These are phyloP conservation scores for Trypoxylon attenuatum DNA, from an alignment of 2,888 invertebrate species.

Conservation along the genomic window DNA sequence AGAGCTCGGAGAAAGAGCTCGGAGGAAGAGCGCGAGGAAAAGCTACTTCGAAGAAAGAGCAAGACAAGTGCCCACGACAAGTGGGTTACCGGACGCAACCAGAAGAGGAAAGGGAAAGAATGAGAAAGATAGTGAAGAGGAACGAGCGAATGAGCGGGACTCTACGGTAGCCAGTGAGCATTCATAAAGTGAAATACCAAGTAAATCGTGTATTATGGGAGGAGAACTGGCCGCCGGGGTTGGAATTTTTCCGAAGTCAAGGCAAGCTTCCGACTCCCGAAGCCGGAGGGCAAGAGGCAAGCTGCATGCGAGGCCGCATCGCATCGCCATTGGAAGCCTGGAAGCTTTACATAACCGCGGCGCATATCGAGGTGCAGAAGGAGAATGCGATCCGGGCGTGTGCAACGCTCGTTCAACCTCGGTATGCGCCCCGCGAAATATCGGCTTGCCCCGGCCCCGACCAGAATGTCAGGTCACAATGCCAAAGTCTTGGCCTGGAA, in stretches of 20 bases:
- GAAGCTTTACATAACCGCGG: conserved; percentile 32
- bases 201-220: conserved; percentile 20
- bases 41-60: not conserved
- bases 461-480: conserved; percentile 51
- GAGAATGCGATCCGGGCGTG: conserved; percentile 35
- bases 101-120: not conserved
- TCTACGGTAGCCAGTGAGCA: not conserved
- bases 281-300: conserved; percentile 13
- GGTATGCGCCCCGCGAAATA: conserved; percentile 39
- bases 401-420: conserved; percentile 17
- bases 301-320: not conserved
- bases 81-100: not conserved
- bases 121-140: not conserved
- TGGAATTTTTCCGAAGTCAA: conserved; percentile 9
- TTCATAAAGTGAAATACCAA: conserved; percentile 2
- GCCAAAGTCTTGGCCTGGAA: conserved; percentile 37
- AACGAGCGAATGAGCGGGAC: not conserved
- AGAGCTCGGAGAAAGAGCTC: not conserved
- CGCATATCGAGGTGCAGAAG: conserved; percentile 28
- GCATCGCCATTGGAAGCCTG: conserved; percentile 5
- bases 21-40: not conserved
- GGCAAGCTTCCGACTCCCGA: not conserved
- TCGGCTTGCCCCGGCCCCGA: conserved; percentile 34
- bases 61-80: conserved; percentile 1
- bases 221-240: not conserved